Base-by-base conservation (phyloP, 2,888 invertebrate species). In the Oscheius sp. region DNA sequence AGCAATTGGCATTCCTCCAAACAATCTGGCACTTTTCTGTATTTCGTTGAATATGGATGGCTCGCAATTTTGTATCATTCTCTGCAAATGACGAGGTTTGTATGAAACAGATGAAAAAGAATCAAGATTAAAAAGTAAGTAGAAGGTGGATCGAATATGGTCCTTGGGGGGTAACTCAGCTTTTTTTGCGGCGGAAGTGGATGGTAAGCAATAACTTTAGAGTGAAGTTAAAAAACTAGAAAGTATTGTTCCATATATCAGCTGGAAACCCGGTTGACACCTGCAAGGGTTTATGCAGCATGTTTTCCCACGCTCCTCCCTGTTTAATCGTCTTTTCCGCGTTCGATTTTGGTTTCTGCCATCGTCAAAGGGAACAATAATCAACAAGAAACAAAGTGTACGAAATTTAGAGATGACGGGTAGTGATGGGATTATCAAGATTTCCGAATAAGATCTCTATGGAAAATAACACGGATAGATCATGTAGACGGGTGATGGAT, bases 1-100 rank as follows among this genome's bases (percentile, higher is more conserved):
- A 28, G 80, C 76, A 57, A 81, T 75, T 4, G 80, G 79, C 75
- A 80, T 76, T 54, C 76, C 76, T 44, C 76, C 73, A 47, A 72
- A 75, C 22, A 74, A 59, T n/a, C 77, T 61, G 20, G 73, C 62
- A 26, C 67, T 67, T 51, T 59, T 65, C 54, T 77, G 77, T 50
- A 73, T 73, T 0, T 77, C 74, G 47, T 93, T 92, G 14, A 87
- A 87, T 28, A 75, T 67, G n/a, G 68, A 71, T 41, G 70, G 70
- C 44, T 76, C 75, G 63, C 75, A 76, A 30, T 17, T 38, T 44
- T 57, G 47, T 6, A 47, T 62, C 59, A 44, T 59, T 20, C 8
- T 41, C 44, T 59, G 36, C 14, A 56, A 38, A 56, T n/a, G n/a
- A 38, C 12, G 8, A 50, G 6, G 28, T 50, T 12, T 24, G n/a